These are phyloP conservation scores for Phortica variegata DNA, from an alignment of 1,140 invertebrate genomes.

Conservation along the genomic window DNA sequence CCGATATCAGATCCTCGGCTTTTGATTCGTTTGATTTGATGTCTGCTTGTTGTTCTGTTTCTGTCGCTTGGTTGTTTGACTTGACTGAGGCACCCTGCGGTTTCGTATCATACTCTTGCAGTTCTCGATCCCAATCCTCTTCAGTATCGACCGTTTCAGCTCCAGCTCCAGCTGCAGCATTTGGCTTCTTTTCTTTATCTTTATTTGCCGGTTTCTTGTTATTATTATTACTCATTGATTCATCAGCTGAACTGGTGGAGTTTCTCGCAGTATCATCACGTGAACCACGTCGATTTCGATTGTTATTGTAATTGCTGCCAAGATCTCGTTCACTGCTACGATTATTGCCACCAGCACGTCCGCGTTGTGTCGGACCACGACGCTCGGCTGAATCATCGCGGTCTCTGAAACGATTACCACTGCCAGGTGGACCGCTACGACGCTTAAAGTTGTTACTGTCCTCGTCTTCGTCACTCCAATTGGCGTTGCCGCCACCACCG, in stretches of 20 bases:
- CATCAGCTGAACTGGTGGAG: constrained; percentile 35
- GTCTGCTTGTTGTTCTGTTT: not conserved
- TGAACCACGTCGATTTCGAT: constrained; percentile 34
- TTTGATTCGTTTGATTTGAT: no score
- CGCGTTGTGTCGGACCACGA: constrained; percentile 13
- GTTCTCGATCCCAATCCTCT: constrained; percentile 51
- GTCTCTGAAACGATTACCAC: constrained; percentile 42
- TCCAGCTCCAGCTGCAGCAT: not conserved
- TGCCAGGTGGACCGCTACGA: constrained; percentile 39
- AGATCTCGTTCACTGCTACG: constrained; percentile 43
- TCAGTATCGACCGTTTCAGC: constrained; percentile 33
- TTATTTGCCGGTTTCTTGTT: constrained; percentile 12
- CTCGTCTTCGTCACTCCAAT: constrained; percentile 48
- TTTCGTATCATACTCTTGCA: constrained; percentile 44
- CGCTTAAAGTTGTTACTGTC: constrained; percentile 45
- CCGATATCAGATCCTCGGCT: not conserved
- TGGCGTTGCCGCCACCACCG: constrained; percentile 31
- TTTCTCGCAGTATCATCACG: constrained; percentile 35
- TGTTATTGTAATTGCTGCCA: no score
- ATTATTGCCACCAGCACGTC: constrained; percentile 27
- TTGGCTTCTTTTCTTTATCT: constrained; percentile 14
- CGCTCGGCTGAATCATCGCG: constrained; percentile 29
- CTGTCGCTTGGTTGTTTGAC: constrained; percentile 4
- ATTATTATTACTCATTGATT: constrained; percentile 4
- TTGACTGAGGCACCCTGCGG: constrained; percentile 22